phyloP scores from a whole-genome alignment of 2,888 invertebrate genomes.

The Ecdyonurus torrentis region DNA sequence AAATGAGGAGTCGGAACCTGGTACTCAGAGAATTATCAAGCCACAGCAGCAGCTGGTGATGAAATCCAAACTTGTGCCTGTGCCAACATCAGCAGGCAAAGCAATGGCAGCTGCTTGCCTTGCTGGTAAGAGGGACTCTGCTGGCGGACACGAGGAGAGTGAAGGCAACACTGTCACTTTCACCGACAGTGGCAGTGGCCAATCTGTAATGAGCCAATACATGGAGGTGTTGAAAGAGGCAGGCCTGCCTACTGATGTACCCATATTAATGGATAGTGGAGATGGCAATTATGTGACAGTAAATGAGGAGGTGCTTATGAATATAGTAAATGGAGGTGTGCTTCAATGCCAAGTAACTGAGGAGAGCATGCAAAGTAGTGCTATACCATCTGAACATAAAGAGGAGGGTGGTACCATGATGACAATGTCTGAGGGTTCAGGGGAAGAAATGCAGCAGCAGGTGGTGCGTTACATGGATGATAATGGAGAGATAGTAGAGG shows the following conservation, averaged over 20 bases:
- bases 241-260: constrained; percentile 27
- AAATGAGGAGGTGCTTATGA: constrained; percentile 38
- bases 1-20: constrained; percentile 22
- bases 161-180: neutral
- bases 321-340: constrained; percentile 15
- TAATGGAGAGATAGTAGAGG: neutral
- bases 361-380: neutral
- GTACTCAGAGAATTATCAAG: constrained; percentile 25
- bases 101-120: neutral
- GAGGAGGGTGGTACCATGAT: neutral
- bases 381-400: neutral
- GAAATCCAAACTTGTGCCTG: constrained; percentile 6
- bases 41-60: constrained; percentile 5
- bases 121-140: neutral
- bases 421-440: neutral
- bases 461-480: neutral
- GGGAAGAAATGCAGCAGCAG: neutral
- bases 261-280: constrained; percentile 44
- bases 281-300: constrained; percentile 46
- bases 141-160: neutral
- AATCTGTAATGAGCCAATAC: constrained; percentile 14
- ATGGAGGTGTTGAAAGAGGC: constrained; percentile 20
- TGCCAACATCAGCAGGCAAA: neutral
- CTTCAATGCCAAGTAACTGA: constrained; percentile 10
- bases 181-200: neutral